Conservation (phyloP, 2,113 vertebrate species). For the Grammomys dolichurus region DNA sequence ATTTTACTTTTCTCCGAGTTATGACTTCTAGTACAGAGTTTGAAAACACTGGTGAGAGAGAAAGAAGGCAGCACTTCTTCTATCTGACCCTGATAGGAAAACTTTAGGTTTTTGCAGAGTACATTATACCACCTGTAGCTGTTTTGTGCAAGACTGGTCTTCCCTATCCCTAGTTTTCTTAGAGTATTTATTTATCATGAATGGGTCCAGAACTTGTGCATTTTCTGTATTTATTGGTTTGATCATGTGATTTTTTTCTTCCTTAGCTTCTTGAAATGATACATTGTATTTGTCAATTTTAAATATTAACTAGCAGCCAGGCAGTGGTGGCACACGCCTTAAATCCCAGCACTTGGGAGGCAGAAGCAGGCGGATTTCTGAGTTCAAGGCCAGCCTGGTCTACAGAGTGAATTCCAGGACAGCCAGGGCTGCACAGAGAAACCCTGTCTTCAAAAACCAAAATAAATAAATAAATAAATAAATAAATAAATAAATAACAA, state of each 20-base stretch:
- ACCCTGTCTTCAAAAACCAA: too few relatives aligned
- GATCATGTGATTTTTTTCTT: not conserved
- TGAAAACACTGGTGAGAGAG: not conserved
- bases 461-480: too few relatives aligned
- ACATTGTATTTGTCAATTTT: not conserved
- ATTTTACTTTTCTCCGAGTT: not conserved
- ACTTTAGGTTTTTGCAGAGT: not conserved
- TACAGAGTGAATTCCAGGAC: too few relatives aligned
- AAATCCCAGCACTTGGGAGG: too few relatives aligned
- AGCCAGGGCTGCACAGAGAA: too few relatives aligned
- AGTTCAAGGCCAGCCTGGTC: too few relatives aligned
- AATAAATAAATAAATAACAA: too few relatives aligned
- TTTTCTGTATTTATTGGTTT: not conserved
- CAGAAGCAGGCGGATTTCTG: too few relatives aligned
- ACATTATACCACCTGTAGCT: not conserved
- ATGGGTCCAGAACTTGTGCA: not conserved
- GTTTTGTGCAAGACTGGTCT: not conserved
- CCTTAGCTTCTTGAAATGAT: not conserved
- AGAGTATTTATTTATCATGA: not conserved
- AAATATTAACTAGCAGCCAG: not conserved
- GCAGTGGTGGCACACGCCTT: too few relatives aligned
- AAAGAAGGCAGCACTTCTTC: not conserved
- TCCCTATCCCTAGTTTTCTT: not conserved
- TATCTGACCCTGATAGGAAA: not conserved
- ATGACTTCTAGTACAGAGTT: not conserved